Conservation (phyloP, 2,888 invertebrate species). For the Ceriagrion tenellum region DNA sequence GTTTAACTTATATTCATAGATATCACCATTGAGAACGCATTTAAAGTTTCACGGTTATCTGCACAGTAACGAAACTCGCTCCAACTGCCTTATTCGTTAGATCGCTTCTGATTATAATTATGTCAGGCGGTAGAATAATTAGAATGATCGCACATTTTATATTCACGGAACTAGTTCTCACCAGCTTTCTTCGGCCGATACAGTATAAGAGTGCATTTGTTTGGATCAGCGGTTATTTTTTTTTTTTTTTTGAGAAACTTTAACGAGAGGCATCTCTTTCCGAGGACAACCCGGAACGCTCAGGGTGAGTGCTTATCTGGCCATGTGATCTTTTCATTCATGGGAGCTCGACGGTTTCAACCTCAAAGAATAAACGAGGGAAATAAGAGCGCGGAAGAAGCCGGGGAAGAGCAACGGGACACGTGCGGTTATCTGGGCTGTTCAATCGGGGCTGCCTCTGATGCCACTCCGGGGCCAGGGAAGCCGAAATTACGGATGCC, state of each 20-base stretch:
- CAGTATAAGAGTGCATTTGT: background rate
- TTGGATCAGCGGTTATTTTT: background rate
- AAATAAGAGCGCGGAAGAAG: background rate
- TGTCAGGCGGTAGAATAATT: too few relatives aligned
- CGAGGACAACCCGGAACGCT: background rate
- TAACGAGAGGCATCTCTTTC: background rate
- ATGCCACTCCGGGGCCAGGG: background rate
- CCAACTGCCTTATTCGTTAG: too few relatives aligned
- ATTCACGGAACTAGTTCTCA: too few relatives aligned
- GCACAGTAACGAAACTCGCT: too few relatives aligned
- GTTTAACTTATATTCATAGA: too few relatives aligned
- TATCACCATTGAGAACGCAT: too few relatives aligned
- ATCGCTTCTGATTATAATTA: too few relatives aligned
- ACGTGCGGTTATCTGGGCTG: background rate
- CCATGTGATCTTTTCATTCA: background rate
- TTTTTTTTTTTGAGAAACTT: too few relatives aligned
- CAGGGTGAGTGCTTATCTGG: background rate
- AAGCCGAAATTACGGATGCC: background rate
- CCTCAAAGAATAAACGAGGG: background rate
- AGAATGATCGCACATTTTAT: too few relatives aligned
- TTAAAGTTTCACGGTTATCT: too few relatives aligned
- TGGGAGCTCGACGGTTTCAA: background rate
- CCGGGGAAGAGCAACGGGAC: background rate
- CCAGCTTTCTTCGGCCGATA: too few relatives aligned
- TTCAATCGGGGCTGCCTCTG: background rate